phyloP scores from a whole-genome alignment of 23 tunicate genomes.

The Halocynthia aurantium region DNA sequence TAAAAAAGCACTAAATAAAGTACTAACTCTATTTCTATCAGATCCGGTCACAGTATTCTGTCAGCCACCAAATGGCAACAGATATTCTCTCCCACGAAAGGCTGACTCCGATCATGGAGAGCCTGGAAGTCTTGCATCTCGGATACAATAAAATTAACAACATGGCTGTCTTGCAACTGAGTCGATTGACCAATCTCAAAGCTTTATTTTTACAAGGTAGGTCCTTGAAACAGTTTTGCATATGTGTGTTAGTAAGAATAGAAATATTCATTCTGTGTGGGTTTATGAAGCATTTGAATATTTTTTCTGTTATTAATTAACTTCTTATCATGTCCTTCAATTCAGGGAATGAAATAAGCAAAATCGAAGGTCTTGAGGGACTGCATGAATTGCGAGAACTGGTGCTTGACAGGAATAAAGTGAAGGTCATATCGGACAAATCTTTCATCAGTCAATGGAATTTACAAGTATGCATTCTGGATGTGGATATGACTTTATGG shows the following conservation, averaged over 20 bases:
- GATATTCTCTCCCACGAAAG: conserved; percentile 37
- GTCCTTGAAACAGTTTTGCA: neutral
- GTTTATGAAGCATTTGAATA: neutral
- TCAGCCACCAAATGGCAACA: conserved; percentile 31
- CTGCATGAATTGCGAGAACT: conserved; percentile 79
- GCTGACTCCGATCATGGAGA: conserved; percentile 80
- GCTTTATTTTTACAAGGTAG: conserved; percentile 92
- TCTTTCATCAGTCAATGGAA: conserved; percentile 88
- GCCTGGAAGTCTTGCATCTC: conserved; percentile 91
- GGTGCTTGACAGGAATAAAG: conserved; percentile 85
- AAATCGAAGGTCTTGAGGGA: conserved; percentile 91
- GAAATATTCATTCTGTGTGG: neutral
- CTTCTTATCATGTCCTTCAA: neutral
- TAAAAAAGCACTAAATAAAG: too few species aligned
- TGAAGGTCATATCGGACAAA: conserved; percentile 62
- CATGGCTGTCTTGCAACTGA: conserved; percentile 74
- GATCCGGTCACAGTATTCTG: conserved; percentile 90
- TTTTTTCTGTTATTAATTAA: neutral
- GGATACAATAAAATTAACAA: conserved; percentile 85
- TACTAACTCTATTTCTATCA: conserved; percentile 22
- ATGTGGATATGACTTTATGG: neutral
- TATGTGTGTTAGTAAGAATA: neutral
- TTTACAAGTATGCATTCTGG: conserved; percentile 16
- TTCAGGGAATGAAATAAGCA: conserved; percentile 88
- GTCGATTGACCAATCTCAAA: conserved; percentile 65